Evolutionary conservation across 2,888 invertebrate species (phyloP).

Genomic region (Paralinhomoeus sp.): DNA sequence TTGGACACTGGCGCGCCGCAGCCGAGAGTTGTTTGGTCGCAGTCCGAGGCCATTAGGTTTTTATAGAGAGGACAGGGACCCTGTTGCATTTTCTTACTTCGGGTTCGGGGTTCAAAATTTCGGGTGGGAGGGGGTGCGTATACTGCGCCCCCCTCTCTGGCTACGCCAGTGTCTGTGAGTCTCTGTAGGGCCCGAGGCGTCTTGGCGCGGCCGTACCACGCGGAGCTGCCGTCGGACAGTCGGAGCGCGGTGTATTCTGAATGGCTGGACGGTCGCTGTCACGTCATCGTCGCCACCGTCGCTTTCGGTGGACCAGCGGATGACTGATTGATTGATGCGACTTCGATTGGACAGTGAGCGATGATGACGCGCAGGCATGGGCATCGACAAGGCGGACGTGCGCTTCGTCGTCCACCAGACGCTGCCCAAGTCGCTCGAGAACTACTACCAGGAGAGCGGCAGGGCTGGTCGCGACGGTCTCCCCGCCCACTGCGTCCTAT

Average conservation of each 20-base stretch:
- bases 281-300: slow-evolving; percentile 63
- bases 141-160: too few species aligned
- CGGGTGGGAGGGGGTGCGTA: too few species aligned
- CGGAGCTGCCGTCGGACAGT: slow-evolving; percentile 43
- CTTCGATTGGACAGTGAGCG: too few species aligned
- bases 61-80: too few species aligned
- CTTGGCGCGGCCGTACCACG: slow-evolving; percentile 56
- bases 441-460: slow-evolving; percentile 82
- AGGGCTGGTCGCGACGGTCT: slow-evolving; percentile 80
- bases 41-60: too few species aligned
- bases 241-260: slow-evolving; percentile 50
- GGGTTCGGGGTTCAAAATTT: too few species aligned
- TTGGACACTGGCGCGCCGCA: too few species aligned
- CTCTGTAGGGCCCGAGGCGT: slow-evolving; percentile 34
- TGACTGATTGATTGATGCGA: too few species aligned
- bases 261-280: slow-evolving; percentile 59
- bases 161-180: too few species aligned
- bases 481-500: slow-evolving; percentile 57
- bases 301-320: slow-evolving; percentile 65
- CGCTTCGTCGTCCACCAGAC: slow-evolving; percentile 50
- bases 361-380: slow-evolving; percentile 42
- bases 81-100: too few species aligned
- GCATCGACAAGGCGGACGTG: slow-evolving; percentile 81
- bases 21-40: too few species aligned
- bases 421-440: slow-evolving; percentile 52